A percentile compares a stretch with the other conserved stretches of the same genome.
Evolutionary conservation across 35 echinoderm and acorn worm genomes (phyloP).

Genomic region (Amphiura filiformis): DNA sequence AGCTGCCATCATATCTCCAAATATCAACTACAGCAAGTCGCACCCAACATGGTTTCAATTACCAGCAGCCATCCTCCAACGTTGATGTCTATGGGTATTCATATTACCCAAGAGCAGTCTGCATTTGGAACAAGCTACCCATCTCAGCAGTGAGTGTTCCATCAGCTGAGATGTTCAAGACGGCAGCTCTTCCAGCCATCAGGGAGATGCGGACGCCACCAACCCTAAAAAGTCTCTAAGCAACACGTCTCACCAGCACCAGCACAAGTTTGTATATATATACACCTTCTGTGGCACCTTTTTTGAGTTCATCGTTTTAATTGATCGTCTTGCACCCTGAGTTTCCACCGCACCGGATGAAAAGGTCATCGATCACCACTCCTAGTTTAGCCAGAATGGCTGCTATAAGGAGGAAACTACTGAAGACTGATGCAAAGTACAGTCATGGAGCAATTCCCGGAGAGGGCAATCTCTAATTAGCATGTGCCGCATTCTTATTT

Average conservation of each 20-base stretch:
- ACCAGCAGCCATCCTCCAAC: background rate
- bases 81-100: slow-evolving; percentile 2
- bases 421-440: too few species aligned
- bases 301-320: too few species aligned
- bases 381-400: too few species aligned
- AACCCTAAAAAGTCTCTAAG: background rate
- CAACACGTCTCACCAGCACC: background rate
- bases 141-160: background rate
- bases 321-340: too few species aligned
- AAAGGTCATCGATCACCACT: too few species aligned
- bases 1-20: slow-evolving; percentile 15
- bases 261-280: background rate
- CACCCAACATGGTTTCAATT: background rate
- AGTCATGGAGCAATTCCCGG: too few species aligned
- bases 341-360: too few species aligned
- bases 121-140: background rate
- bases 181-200: background rate
- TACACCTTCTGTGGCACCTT: too few species aligned
- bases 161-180: background rate
- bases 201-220: background rate
- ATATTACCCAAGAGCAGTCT: background rate
- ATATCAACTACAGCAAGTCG: background rate
- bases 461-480: too few species aligned
- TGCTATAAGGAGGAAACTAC: too few species aligned
- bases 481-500: too few species aligned